Conservation (phyloP, 1,140 invertebrate genomes). For the Augochlora pura region DNA sequence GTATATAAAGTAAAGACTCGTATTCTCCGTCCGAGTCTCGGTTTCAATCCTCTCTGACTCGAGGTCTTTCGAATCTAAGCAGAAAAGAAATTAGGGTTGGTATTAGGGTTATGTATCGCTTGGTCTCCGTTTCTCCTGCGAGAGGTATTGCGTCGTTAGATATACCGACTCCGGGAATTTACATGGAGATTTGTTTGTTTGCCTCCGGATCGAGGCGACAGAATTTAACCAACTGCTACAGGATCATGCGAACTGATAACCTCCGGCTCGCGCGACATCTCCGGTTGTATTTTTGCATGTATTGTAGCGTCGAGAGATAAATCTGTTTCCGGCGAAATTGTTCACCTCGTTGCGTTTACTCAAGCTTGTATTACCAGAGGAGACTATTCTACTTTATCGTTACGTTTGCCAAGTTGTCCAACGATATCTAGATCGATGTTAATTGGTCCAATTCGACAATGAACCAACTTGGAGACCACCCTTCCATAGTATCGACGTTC, state of each 20-base stretch:
- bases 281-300: neutral
- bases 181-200: slow-evolving; percentile 19
- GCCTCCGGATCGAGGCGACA: slow-evolving; percentile 1
- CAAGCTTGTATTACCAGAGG: slow-evolving; percentile 42
- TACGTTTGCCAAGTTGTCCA: slow-evolving; percentile 9
- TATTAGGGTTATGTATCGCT: too few relatives aligned
- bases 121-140: too few relatives aligned
- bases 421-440: slow-evolving; percentile 33
- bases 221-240: neutral
- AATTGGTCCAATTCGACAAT: neutral
- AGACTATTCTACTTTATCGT: neutral
- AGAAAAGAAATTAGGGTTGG: too few relatives aligned
- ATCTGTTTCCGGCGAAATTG: slow-evolving; percentile 44
- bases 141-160: too few relatives aligned
- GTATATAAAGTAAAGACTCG: too few relatives aligned
- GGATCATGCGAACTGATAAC: slow-evolving; percentile 26
- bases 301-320: neutral
- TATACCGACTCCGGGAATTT: too few relatives aligned
- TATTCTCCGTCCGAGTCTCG: too few relatives aligned
- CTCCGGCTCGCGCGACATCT: neutral
- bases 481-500: neutral
- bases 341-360: slow-evolving; percentile 24
- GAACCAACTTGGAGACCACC: neutral
- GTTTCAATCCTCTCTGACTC: too few relatives aligned
- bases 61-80: too few relatives aligned